Conservation (phyloP, 2,888 invertebrate genomes). For the Thecophora atra region DNA sequence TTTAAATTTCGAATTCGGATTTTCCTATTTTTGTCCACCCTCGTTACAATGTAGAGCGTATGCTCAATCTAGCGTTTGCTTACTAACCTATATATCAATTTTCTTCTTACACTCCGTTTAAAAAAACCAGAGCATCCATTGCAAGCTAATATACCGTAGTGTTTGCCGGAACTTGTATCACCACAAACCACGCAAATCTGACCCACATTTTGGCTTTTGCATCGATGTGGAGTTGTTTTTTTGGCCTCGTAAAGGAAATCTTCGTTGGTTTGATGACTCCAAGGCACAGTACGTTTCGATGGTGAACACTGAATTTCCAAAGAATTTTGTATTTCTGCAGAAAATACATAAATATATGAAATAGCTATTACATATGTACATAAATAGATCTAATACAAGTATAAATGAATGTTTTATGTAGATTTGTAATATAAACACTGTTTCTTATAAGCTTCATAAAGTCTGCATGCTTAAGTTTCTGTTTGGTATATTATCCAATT, state of each 20-base stretch:
- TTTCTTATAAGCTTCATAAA: slow-evolving; percentile 5
- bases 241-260: slow-evolving; percentile 53
- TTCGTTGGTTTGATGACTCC: slow-evolving; percentile 60
- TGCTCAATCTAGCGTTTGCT: neutral
- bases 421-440: too few relatives aligned
- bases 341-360: slow-evolving; percentile 36
- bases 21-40: too few relatives aligned
- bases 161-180: slow-evolving; percentile 96
- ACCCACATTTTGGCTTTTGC: slow-evolving; percentile 74
- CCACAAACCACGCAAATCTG: slow-evolving; percentile 96
- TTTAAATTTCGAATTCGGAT: too few relatives aligned
- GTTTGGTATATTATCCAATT: slow-evolving; percentile 34
- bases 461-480: slow-evolving; percentile 17
- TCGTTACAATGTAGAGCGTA: too few relatives aligned
- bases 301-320: slow-evolving; percentile 62
- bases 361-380: neutral
- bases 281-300: slow-evolving; percentile 60
- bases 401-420: too few relatives aligned
- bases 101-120: slow-evolving; percentile 93
- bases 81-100: slow-evolving; percentile 93
- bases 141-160: slow-evolving; percentile 97
- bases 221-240: slow-evolving; percentile 48
- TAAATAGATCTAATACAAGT: too few relatives aligned
- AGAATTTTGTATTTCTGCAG: slow-evolving; percentile 60
- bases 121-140: slow-evolving; percentile 99